Evolutionary conservation across 2,888 invertebrate species (phyloP), one percentile per base, ranked within the genome.

Genomic region (Lycocerus yunnanus): DNA sequence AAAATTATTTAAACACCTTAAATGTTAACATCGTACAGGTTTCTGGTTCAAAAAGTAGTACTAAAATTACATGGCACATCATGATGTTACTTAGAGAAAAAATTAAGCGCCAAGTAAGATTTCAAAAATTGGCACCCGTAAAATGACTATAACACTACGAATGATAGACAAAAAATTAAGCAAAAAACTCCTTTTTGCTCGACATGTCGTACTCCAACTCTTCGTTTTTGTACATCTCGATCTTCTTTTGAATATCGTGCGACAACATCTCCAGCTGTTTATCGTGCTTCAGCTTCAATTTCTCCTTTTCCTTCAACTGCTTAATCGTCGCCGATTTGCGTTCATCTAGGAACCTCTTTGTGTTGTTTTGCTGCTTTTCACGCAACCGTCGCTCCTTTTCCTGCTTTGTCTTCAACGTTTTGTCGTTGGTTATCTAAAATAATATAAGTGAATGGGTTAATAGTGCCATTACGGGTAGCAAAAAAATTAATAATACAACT

Each of bases 301-400:
- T 96, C 80, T 97, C 97, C 86, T 94, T 95, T 85, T 98, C 97
- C 79, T 97, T 93, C 74, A 92, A 93, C 83, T 97, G 97, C 83
- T 97, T 96, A 84, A 97, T 95, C 72, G 93, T 93, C 69, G 94
- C 93, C 77, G 91, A 92, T 90, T 94, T 96, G 73, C 97, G 91
- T 87, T 99, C 98, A 81, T 99, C 98, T 90, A 98, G 93, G 85
- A 99, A 99, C 84, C 96, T 95, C 88, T 98, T 98, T 70, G 97
- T 97, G 86, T 98, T 98, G 86, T 98, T 98, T 85, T 98, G 97
- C 83, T 98, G 97, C 87, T 98, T 97, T 88, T 99, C 97, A 21
- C 96, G 90, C 72, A 98, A 90, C 63, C 98, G 91, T 61, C 98
- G 92, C 85, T 99, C 99, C 83, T 97, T 96, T 86, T 99, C 99